Conservation (phyloP, 2,113 vertebrate genomes). For the Lathamus discolor region DNA sequence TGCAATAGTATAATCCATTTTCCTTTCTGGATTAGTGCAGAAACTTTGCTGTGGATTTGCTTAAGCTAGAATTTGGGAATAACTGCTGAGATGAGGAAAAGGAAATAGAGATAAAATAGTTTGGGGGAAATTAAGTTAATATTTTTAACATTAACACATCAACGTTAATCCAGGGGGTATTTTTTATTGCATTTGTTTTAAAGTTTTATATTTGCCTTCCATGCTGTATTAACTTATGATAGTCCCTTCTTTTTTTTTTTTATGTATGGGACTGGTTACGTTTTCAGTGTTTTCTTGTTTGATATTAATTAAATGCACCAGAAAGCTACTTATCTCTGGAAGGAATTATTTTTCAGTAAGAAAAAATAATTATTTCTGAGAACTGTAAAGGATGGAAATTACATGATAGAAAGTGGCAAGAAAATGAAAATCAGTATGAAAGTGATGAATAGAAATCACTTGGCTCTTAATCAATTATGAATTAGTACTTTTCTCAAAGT, state of each 20-base stretch:
- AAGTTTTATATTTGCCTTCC: not conserved
- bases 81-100: not conserved
- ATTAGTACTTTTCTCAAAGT: not conserved
- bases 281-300: not conserved
- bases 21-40: not conserved
- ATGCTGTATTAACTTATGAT: not conserved
- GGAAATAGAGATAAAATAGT: not conserved
- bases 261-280: not conserved
- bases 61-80: not conserved
- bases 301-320: not conserved
- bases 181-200: not conserved
- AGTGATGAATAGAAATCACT: not conserved
- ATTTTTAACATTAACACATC: not conserved
- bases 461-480: not conserved
- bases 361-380: slow-evolving; percentile 3
- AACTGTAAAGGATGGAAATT: not conserved
- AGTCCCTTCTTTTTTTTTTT: not conserved
- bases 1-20: not conserved
- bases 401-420: not conserved
- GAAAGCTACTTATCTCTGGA: not conserved
- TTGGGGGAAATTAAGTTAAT: not conserved
- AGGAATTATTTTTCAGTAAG: not conserved
- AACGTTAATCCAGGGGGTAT: not conserved
- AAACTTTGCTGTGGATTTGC: not conserved
- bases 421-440: not conserved